Evolutionary conservation across 2,888 invertebrate species (phyloP), one percentile per base, ranked within the genome.

Genomic region (Diloba caeruleocephala): DNA sequence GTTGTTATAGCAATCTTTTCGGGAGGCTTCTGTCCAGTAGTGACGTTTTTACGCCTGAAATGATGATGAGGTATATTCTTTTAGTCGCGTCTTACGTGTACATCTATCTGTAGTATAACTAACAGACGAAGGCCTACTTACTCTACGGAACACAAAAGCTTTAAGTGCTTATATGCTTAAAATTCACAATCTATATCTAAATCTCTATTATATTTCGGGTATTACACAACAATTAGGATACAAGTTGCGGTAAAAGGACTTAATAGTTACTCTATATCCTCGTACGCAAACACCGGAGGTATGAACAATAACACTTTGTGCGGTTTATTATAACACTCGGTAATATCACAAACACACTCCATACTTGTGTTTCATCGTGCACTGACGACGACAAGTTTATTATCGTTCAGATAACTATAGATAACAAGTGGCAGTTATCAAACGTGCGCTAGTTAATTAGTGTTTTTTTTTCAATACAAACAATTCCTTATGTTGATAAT

Each of bases 331-430:
- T 76, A 84, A 72, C 86, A 88, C 80, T 79, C 76, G 14, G 78
- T 78, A 54, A 85, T 85, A 50, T 88, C 90, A 63, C 84, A 77
- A 75, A 81, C 81, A 70, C 82, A 78, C 74, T 83, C 82, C 89
- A 90, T 91, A 53, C 67, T 77, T 42, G 32, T 48, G 51, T 61
- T 60, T 45, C 37, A 49, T 32, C 34, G 44, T 51, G 32, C 17
- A 62, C 60, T 54, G 51, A 60, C 62, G 69, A 51, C 64, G 57
- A 52, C 52, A 52, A 52, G 39, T 61, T 54, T 62, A 51, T 68
- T 75, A 77, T 78, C 76, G 46, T 31, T 26, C 2, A 52, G 79
- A 77, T 77, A 80, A 73, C 48, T 43, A 26, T 12, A 39, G 75
- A 76, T 75, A 75, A 60, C 52, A n/a, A n/a, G 56, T 48, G 37